Base-by-base conservation (phyloP, 2,797 vertebrate genomes). In the Hypotaenidia philippensis region DNA sequence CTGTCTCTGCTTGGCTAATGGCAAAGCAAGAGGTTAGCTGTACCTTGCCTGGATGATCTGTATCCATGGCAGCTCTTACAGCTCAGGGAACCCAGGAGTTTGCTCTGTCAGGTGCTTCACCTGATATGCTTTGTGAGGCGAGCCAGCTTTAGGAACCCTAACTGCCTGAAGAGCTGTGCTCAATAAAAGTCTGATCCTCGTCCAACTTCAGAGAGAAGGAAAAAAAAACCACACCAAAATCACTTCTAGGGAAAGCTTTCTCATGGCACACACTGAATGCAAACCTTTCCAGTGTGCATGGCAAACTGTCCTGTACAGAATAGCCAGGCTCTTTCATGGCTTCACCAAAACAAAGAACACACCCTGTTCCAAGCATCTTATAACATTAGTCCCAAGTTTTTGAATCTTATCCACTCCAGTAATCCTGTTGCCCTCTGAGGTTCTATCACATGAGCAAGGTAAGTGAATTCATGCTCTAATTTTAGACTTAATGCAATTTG, bases 401-500 rank as follows among this genome's bases (percentile, higher is more conserved):
- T 70, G 25, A 70, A 31, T 63, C 26, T 68, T 18, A 17, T 34
- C 26, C 45, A 34, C 38, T 63, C 40, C 38, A 40, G 41, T 40
- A 71, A 83, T 79, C 36, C 41, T 74, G 32, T 38, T 64, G 78
- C 55, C 47, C 69, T 72, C 32, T 65, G 55, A 68, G 17, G 18
- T 59, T 88, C 87, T 76, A 31, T 38, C 26, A 44, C 57, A 50
- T 32, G 14, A 78, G 36, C 50, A 77, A 63, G 41, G 14, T 59
- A 52, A 68, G 57, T 59, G 34, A 80, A 76, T 76, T 90, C 57
- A 64, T 61, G 40, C 52, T 86, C 65, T 86, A 64, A 63, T 91
- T 90, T 93, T 93, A 90, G 70, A 66, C 20, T 32, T 78, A 87
- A 88, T 53, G 45, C 10, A 72, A 74, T 90, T 78, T 91, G 21